Evolutionary conservation across 1,140 invertebrate genomes (phyloP), one percentile per base, ranked within the genome.

Genomic region (Lasaia peninsularis): DNA sequence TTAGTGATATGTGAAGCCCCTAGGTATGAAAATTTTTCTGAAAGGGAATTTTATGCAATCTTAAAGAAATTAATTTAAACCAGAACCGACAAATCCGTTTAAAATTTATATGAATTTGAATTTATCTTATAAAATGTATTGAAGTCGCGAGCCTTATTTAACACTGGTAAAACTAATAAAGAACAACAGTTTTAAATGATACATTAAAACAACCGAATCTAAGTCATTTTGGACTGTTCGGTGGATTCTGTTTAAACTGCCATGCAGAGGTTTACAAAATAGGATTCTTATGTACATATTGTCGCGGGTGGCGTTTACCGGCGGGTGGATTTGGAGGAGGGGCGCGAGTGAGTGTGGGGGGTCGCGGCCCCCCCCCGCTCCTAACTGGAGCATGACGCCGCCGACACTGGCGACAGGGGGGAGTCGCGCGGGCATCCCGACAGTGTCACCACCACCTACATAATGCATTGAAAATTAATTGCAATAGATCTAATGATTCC

Each of bases 321-420:
- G 77, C 86, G 75, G 60, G 80, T 85, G 73, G 79, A 84, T 69
- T 90, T 89, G 74, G 86, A 89, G 75, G 86, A 88, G 80, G 84
- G 83, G 69, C 86, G 86, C 74, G 88, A 89, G 76, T 88, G 86
- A 56, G 84, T 80, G 61, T 75, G 86, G 80, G 88, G 86, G 84
- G 87, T 86, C 80, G 84, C 85, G 78, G 78, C 88, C 86, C 86
- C 86, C 88, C 80, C 80, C 86, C 88, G 67, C 72, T 89, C 88
- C 94, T 96, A 96, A 95, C 96, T 96, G 92, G 95, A 96, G 75
- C 95, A 96, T 66, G 95, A 96, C 33, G 95, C 95, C 64, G 95
- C 95, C 78, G 95, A 96, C 78, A 96, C 91, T 60, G 95, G 95
- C 72, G 95, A 96, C 77, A 95, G 93, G 57, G 93, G 93, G 60